These are phyloP conservation scores for Gymnothorax reevesii DNA, from an alignment of 2,797 vertebrate species.

Conservation along the genomic window DNA sequence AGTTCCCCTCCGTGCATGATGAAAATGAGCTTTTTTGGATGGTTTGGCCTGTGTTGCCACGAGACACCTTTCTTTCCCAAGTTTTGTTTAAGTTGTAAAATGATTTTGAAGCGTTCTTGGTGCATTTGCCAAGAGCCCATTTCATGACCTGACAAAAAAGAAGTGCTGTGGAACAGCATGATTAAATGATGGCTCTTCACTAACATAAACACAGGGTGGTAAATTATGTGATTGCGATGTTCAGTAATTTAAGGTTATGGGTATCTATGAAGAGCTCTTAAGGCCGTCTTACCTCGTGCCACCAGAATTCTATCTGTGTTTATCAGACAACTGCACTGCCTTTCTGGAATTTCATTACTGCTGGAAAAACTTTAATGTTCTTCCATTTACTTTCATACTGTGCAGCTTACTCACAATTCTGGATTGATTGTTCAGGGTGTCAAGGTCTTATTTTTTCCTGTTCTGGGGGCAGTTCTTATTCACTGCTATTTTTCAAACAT, in stretches of 20 bases:
- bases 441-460: too few species aligned
- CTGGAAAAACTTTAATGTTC: not conserved
- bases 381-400: not conserved
- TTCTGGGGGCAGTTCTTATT: too few species aligned
- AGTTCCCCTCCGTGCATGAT: not conserved
- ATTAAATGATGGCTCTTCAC: constrained; percentile 26
- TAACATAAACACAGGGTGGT: constrained; percentile 31
- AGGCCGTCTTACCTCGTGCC: constrained; percentile 18
- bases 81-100: not conserved
- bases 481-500: too few species aligned
- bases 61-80: too few species aligned
- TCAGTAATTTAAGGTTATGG: constrained; percentile 31
- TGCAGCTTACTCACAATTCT: not conserved
- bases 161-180: not conserved
- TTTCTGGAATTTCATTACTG: constrained; percentile 15
- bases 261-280: constrained; percentile 18
- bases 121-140: not conserved
- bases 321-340: not conserved
- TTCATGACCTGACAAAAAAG: constrained; percentile 2
- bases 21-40: not conserved
- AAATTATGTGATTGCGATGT: constrained; percentile 13
- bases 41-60: not conserved
- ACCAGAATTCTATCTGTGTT: constrained; percentile 1
- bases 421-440: not conserved
- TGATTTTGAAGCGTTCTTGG: not conserved